Percentiles rank a stretch among this genome's conserved stretches.
Conservation (phyloP, 2,888 invertebrate species). For the Buathra laborator region DNA sequence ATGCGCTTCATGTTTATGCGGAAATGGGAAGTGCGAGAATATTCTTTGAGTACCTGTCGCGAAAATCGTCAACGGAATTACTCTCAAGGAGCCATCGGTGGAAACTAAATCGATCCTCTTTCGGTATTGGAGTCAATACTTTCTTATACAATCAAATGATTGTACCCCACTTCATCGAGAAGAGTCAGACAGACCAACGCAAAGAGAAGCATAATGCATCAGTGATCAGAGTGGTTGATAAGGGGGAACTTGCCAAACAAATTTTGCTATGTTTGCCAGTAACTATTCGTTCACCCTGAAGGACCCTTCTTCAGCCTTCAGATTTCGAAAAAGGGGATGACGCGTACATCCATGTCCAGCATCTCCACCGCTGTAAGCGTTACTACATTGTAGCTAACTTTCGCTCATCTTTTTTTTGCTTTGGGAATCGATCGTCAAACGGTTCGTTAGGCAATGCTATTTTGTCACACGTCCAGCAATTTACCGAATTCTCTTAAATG, state of each 20-base stretch:
- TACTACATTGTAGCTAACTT: conserved; percentile 19
- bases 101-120: conserved; percentile 33
- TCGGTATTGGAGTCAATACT: background rate
- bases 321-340: background rate
- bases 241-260: too few relatives aligned
- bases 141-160: background rate
- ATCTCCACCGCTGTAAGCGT: background rate
- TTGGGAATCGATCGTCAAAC: conserved; percentile 63
- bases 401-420: conserved; percentile 14
- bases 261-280: too few relatives aligned
- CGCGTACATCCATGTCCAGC: background rate
- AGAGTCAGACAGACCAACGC: too few relatives aligned
- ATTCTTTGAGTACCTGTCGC: background rate
- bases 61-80: background rate
- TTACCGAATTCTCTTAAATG: conserved; percentile 55
- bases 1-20: too few relatives aligned
- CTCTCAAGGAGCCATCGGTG: background rate
- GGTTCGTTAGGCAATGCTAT: conserved; percentile 81
- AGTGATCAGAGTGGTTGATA: too few relatives aligned
- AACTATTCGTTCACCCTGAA: too few relatives aligned
- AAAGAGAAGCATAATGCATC: too few relatives aligned
- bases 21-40: too few relatives aligned
- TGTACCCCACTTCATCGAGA: too few relatives aligned
- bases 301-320: too few relatives aligned
- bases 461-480: conserved; percentile 78